A percentile compares a stretch with the other conserved stretches of the same genome.
These are phyloP conservation scores for Erethizon dorsatum DNA, from an alignment of 2,797 vertebrate species.

Conservation along the genomic window DNA sequence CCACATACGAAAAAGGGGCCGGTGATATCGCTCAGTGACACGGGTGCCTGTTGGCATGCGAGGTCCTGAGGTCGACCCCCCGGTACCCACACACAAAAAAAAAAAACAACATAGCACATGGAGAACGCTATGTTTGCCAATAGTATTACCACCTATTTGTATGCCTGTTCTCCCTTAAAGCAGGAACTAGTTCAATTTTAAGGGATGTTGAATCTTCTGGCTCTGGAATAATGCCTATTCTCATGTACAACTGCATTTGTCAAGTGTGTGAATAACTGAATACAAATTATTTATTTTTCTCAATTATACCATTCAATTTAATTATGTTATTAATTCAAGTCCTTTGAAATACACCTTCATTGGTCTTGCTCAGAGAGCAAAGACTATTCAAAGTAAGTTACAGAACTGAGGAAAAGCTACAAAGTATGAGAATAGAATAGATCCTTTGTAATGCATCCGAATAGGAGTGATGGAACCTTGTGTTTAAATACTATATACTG, in stretches of 20 bases:
- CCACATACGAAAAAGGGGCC: too few relatives aligned
- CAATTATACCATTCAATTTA: neutral
- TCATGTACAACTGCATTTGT: neutral
- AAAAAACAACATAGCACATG: neutral
- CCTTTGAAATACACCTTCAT: neutral
- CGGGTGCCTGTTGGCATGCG: too few relatives aligned
- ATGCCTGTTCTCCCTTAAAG: neutral
- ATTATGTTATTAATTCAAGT: neutral
- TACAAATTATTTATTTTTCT: neutral
- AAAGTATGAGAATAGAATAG: neutral
- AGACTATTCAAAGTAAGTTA: neutral
- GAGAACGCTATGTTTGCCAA: neutral
- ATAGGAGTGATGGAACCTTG: neutral
- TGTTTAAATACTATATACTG: neutral
- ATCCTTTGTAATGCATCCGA: neutral
- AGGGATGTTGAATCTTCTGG: neutral
- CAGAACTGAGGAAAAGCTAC: neutral
- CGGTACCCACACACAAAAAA: too few relatives aligned
- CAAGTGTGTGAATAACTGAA: neutral
- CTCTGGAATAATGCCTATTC: neutral
- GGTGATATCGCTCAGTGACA: too few relatives aligned
- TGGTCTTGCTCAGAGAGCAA: neutral
- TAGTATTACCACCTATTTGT: neutral
- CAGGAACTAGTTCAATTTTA: neutral
- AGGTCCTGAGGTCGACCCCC: too few relatives aligned